Base-by-base conservation (phyloP, 2,888 invertebrate species). In the Sesia apiformis region DNA sequence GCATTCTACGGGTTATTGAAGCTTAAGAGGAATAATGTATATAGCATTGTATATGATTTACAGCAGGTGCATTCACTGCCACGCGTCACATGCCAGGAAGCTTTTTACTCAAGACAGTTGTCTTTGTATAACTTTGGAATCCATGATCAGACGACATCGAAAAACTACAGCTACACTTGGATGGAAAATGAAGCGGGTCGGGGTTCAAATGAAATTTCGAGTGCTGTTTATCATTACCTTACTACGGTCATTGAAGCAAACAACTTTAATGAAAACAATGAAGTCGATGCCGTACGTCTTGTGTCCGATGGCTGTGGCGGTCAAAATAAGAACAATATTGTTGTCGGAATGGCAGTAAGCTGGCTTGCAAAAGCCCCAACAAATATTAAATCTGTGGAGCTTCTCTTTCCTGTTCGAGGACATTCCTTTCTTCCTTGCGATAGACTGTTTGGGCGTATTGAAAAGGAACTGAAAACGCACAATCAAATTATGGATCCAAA, bases 371-470 rank as follows among this genome's bases (percentile, higher is more conserved):
- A 51, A 38, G 52, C 51, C 6, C 46, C 39, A n/a, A 51, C 51
- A 38, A 43, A 39, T 4, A 56, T 62, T 51, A 58, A 61, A 56
- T 56, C n/a, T 5, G 53, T 65, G 2, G 63, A 63, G 54, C 56
- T 66, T 23, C 52, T 65, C 49, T 63, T 64, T 52, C 65, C 64
- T 23, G 53, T 64, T 4, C 58, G 59, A 39, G 64, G 64, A n/a
- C 64, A 64, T 53, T 63, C 60, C 5, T 66, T 66, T 55, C 49
- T 63, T 51, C 66, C 64, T 4, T n/a, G n/a, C n/a, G n/a, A n/a
- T n/a, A n/a, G n/a, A n/a, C n/a, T n/a, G n/a, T n/a, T n/a, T n/a
- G n/a, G n/a, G n/a, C n/a, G n/a, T n/a, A n/a, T n/a, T n/a, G n/a
- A n/a, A n/a, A n/a, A n/a, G n/a, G n/a, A n/a, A n/a, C n/a, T n/a